Conservation (phyloP, 2,797 vertebrate species). For the Glossophaga mutica region DNA sequence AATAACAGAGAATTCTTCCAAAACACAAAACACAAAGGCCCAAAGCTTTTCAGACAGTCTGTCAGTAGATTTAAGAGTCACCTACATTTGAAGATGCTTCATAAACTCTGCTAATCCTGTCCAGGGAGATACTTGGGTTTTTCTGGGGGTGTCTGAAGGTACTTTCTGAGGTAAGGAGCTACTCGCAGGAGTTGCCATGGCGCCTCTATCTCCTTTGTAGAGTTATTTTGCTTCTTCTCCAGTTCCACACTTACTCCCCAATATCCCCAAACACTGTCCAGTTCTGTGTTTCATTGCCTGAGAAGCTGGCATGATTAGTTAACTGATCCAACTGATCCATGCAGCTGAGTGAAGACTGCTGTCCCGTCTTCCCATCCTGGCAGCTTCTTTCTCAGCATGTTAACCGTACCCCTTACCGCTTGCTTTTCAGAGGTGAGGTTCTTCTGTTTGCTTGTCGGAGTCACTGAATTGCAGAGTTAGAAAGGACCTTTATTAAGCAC, state of each 20-base stretch:
- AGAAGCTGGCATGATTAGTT: background rate
- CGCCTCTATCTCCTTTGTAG: background rate
- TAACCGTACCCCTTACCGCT: background rate
- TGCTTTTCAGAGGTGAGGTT: background rate
- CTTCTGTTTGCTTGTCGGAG: background rate
- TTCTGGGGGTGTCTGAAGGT: conserved; percentile 25
- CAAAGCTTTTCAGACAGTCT: background rate
- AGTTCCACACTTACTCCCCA: background rate
- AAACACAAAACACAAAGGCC: background rate
- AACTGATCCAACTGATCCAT: background rate
- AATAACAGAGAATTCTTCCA: conserved; percentile 28
- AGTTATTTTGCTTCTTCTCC: background rate
- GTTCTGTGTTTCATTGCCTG: background rate
- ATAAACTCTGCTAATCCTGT: background rate
- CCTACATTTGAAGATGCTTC: background rate
- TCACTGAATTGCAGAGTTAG: background rate
- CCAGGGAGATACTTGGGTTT: background rate
- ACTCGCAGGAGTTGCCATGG: background rate
- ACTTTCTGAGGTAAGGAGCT: conserved; percentile 67
- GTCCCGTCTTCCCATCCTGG: background rate
- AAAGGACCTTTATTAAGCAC: background rate
- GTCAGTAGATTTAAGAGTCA: conserved; percentile 37
- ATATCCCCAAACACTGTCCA: background rate
- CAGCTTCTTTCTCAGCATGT: background rate
- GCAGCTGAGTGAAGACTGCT: background rate